Evolutionary conservation across 2,797 vertebrate genomes (phyloP).

Genomic region (Allobates femoralis): DNA sequence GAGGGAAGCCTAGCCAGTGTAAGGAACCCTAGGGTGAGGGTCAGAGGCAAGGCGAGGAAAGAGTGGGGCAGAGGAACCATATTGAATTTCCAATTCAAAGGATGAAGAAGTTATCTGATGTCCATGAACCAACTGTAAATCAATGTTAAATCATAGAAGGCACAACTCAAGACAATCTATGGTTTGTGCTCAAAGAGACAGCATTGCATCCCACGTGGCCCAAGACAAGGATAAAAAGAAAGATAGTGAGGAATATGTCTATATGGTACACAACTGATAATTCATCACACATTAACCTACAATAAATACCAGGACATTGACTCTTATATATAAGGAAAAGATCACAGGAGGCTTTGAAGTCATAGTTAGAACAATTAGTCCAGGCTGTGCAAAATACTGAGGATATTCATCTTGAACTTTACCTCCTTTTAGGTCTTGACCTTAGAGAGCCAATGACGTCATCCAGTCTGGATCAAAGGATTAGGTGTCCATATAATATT

Average conservation of each 20-base stretch:
- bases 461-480: constrained; percentile 32
- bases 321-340: neutral
- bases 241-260: neutral
- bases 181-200: neutral
- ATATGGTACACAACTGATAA: neutral
- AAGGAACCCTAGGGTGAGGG: too few relatives aligned
- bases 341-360: constrained; percentile 41
- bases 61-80: too few relatives aligned
- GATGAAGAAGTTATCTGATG: neutral
- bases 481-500: neutral
- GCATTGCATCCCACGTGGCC: neutral
- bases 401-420: neutral
- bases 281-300: neutral
- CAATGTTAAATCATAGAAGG: neutral
- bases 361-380: neutral
- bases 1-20: too few relatives aligned
- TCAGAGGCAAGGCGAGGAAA: too few relatives aligned
- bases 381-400: neutral
- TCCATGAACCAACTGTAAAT: neutral
- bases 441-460: neutral
- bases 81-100: too few relatives aligned
- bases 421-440: neutral
- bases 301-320: neutral
- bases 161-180: neutral
- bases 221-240: neutral